Evolutionary conservation across 2,888 invertebrate species (phyloP).

Genomic region (Brachypalpus laphriformis): DNA sequence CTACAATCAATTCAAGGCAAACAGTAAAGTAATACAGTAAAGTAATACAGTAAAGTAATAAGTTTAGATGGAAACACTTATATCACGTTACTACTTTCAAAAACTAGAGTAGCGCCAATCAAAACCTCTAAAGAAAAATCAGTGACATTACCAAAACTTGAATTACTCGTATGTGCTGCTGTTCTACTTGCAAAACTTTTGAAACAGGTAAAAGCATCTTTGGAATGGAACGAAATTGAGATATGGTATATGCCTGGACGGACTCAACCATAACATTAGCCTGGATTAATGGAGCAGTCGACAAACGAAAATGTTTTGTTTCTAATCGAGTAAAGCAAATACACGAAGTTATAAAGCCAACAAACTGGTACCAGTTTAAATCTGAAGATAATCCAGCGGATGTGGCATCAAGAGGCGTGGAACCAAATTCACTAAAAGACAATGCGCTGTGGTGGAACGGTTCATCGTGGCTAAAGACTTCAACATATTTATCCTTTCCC

Average conservation of each 20-base stretch:
- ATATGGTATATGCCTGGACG: too few relatives aligned
- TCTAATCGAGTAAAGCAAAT: not conserved
- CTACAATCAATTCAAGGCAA: not conserved
- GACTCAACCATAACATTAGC: too few relatives aligned
- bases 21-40: not conserved
- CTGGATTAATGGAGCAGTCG: too few relatives aligned
- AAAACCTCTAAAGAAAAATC: not conserved
- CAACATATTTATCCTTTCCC: too few relatives aligned
- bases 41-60: not conserved
- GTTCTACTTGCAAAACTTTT: not conserved
- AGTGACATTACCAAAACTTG: not conserved
- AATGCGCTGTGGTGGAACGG: not conserved
- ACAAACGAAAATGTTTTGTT: too few relatives aligned
- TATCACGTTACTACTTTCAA: not conserved
- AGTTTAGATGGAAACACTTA: not conserved
- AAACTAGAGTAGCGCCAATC: not conserved
- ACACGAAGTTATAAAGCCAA: not conserved
- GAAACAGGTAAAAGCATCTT: not conserved
- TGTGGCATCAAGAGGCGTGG: not conserved
- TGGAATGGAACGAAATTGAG: not conserved
- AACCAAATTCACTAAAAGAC: not conserved
- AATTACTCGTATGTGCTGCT: not conserved
- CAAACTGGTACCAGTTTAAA: not conserved
- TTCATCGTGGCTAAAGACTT: not conserved
- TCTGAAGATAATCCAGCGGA: not conserved